These are phyloP conservation scores for Coenobita brevimanus DNA, from an alignment of 1,140 invertebrate species.

Conservation along the genomic window DNA sequence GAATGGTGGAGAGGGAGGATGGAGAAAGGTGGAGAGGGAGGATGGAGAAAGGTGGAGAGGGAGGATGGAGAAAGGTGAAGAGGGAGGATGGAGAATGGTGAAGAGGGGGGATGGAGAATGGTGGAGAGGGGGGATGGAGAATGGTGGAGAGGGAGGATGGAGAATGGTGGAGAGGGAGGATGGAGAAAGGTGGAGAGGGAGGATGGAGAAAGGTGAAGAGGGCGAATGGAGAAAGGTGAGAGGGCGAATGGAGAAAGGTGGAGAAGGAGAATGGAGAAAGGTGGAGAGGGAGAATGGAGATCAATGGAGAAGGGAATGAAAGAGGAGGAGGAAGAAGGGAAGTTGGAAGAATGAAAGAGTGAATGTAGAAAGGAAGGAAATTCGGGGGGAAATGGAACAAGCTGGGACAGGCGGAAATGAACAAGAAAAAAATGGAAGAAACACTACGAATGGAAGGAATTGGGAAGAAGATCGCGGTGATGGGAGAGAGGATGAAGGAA, in stretches of 20 bases:
- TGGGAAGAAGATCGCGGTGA: slow-evolving; percentile 28
- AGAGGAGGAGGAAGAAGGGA: slow-evolving; percentile 19
- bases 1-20: background rate
- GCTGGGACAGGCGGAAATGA: background rate
- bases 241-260: slow-evolving; percentile 33
- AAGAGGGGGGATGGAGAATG: background rate
- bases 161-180: background rate
- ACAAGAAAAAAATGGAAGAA: background rate
- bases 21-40: background rate
- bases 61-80: background rate
- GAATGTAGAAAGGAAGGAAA: slow-evolving; percentile 29
- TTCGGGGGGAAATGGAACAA: slow-evolving; percentile 16
- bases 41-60: background rate
- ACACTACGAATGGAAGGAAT: background rate
- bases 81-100: no score
- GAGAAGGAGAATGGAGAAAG: background rate
- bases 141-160: background rate
- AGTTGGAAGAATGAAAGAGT: slow-evolving; percentile 47
- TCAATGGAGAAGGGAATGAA: background rate
- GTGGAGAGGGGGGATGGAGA: no score
- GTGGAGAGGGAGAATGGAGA: background rate
- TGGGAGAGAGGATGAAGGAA: slow-evolving; percentile 53
- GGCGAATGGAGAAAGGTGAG: slow-evolving; percentile 45
- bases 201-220: slow-evolving; percentile 28
- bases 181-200: background rate